These are phyloP conservation scores for Elysia chlorotica DNA, from an alignment of 1,140 invertebrate species.

Conservation along the genomic window DNA sequence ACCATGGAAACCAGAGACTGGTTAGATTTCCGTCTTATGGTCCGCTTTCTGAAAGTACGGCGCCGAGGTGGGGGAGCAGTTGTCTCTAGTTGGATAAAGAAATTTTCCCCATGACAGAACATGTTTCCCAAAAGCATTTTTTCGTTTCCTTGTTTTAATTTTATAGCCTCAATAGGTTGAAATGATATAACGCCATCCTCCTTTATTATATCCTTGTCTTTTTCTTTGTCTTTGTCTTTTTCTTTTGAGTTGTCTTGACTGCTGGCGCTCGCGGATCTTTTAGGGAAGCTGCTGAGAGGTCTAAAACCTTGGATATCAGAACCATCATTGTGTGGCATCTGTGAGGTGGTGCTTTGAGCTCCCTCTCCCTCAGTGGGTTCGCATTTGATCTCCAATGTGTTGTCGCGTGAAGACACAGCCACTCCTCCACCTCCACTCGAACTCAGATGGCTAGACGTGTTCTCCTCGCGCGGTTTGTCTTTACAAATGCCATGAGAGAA, in stretches of 20 bases:
- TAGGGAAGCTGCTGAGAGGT: constrained; percentile 42
- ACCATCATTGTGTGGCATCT: constrained; percentile 43
- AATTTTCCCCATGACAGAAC: constrained; percentile 67
- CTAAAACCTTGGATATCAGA: constrained; percentile 58
- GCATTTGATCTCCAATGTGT: not conserved
- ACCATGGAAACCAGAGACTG: not conserved
- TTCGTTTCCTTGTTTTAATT: constrained; percentile 62
- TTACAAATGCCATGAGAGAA: not conserved
- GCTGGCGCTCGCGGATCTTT: constrained; percentile 44
- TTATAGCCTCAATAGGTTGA: constrained; percentile 41
- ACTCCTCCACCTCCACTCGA: not conserved
- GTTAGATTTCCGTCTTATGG: constrained; percentile 38
- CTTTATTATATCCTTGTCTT: constrained; percentile 31
- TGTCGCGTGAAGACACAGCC: not conserved
- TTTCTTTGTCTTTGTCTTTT: constrained; percentile 44
- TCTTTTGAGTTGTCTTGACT: constrained; percentile 42
- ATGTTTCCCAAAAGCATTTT: constrained; percentile 67
- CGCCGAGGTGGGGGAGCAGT: constrained; percentile 67
- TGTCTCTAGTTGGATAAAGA: constrained; percentile 71
- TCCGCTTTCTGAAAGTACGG: constrained; percentile 43
- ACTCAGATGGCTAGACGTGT: constrained; percentile 48
- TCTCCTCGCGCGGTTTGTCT: constrained; percentile 39
- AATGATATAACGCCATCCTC: constrained; percentile 49
- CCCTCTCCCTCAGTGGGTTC: too few species aligned
- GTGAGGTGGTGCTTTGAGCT: not conserved